Evolutionary conservation across 30 jellyfish, hydroid and myxozoan genomes (phyloP), one percentile per base, ranked within the genome.

Genomic region (Mastigias papua): DNA sequence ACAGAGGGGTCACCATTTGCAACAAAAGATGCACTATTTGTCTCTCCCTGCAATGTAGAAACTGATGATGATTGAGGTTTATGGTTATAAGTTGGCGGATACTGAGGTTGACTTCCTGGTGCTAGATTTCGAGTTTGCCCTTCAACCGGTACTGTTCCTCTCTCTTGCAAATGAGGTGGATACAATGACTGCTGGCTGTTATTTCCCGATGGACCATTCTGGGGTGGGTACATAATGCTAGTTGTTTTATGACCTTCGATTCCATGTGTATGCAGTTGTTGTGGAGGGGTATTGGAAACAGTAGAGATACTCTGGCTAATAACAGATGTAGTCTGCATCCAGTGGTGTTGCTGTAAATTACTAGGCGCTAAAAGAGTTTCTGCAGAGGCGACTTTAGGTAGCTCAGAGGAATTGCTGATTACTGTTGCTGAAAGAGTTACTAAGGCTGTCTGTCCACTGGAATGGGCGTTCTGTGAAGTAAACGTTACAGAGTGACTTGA

Each of bases 321-420:
- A 20, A 35, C 57, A 0, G 90, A 34, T 23, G 73, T 66, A 19
- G 72, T 28, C 11, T 23, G 69, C 33, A 49, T 30, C 90, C 90
- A 79, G 15, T 79, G 89, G 1, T 62, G 81, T 29, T 79, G 89
- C n/a, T 75, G 88, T 22, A 79, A 2, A 37, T 63, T 79, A 11
- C 35, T 60, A 10, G 90, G 31, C 26, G 86, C 42, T 19, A 75
- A 60, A 51, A 25, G 86, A 0, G 90, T 49, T 66, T 73, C 32
- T 13, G 74, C 48, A 27, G 90, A 34, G 32, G 62, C 33, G 17
- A 20, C 28, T 48, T 72, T 19, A 22, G 79, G 19, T 7, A 79
- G 0, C 5, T 61, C 80, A 22, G 80, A 34, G 10, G 73, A 9
- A 26, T 78, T 66, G 19, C 34, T 62, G 17, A 79, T 37, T n/a